A percentile compares a stretch with the other conserved stretches of the same genome.
Evolutionary conservation across 1,140 invertebrate species (phyloP).

Genomic region (Solen grandis): DNA sequence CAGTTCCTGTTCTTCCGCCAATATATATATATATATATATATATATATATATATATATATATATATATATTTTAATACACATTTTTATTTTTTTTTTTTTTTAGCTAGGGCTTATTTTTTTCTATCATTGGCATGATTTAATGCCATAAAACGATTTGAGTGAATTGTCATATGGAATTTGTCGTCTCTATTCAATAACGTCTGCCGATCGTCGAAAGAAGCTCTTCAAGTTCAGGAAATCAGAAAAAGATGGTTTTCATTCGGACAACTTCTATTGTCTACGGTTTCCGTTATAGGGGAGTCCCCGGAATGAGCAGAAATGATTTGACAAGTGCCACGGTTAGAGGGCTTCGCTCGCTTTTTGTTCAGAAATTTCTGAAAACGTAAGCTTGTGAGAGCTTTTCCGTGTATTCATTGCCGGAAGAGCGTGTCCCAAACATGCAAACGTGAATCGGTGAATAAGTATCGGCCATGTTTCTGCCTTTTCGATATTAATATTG

Average conservation of each 20-base stretch:
- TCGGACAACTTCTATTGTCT: conserved; percentile 35
- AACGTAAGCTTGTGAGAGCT: neutral
- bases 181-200: neutral
- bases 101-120: neutral
- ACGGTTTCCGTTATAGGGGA: neutral
- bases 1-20: no score
- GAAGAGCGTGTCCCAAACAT: neutral
- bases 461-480: neutral
- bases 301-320: conserved; percentile 8
- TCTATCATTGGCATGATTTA: conserved; percentile 10
- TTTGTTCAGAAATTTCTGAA: neutral
- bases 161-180: conserved; percentile 27
- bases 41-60: no score
- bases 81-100: neutral
- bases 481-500: neutral
- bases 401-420: neutral
- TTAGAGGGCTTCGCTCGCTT: conserved; percentile 17
- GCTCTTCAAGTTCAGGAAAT: conserved; percentile 17
- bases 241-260: conserved; percentile 26
- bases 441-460: neutral
- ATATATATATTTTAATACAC: no score
- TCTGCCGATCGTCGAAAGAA: neutral
- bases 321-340: conserved; percentile 11
- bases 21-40: no score
- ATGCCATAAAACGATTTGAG: no score